Evolutionary conservation across 1,140 invertebrate species (phyloP).

Genomic region (Drosophila elegans): DNA sequence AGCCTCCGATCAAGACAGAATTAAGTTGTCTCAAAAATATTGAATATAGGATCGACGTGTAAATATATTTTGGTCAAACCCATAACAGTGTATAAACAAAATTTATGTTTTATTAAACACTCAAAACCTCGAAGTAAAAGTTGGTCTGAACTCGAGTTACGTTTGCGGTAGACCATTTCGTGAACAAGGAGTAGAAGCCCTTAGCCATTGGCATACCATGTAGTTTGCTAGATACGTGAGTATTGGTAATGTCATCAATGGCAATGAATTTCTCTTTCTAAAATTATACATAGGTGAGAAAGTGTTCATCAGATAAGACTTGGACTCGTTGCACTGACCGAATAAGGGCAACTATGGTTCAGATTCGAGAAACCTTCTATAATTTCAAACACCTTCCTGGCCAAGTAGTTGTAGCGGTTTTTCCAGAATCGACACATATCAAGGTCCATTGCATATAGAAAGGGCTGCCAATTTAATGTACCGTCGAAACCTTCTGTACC

Average conservation of each 20-base stretch:
- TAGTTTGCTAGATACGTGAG: conserved; percentile 19
- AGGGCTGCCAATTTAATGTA: conserved; percentile 29
- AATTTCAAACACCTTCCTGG: conserved; percentile 26
- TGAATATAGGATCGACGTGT: too few relatives aligned
- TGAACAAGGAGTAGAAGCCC: conserved; percentile 23
- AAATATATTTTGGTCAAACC: too few relatives aligned
- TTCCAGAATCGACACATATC: conserved; percentile 36
- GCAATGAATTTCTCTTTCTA: conserved; percentile 24
- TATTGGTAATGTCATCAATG: conserved; percentile 39
- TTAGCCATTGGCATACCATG: conserved; percentile 25
- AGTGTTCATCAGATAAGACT: too few relatives aligned
- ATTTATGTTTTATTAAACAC: not conserved
- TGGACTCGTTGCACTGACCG: conserved; percentile 12
- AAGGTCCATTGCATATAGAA: conserved; percentile 29
- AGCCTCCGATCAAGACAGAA: too few relatives aligned
- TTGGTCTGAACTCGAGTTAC: conserved; percentile 5
- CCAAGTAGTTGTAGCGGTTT: conserved; percentile 28
- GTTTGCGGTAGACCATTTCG: conserved; percentile 17
- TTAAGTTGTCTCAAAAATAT: too few relatives aligned
- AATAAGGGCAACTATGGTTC: conserved; percentile 52
- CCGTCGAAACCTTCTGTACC: not conserved
- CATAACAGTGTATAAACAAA: not conserved
- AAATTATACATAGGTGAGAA: not conserved
- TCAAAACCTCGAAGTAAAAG: conserved; percentile 29
- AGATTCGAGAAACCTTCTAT: conserved; percentile 28